Base-by-base conservation (phyloP, 2,113 vertebrate species). In the Zosterops hypoxanthus region DNA sequence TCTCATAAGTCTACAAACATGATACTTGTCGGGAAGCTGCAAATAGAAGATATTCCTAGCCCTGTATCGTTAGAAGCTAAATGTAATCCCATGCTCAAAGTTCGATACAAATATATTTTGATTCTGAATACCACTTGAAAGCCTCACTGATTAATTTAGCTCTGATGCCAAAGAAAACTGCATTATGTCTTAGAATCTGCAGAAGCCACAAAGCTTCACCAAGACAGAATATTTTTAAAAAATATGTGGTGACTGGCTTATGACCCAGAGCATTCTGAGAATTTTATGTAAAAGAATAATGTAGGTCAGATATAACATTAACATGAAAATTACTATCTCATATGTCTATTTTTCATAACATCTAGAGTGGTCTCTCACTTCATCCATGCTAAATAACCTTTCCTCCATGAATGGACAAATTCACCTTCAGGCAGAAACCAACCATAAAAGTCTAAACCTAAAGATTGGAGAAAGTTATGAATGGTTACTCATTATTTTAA, bases 401-500 rank as follows among this genome's bases (percentile, higher is more conserved):
- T 88, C 39, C 21, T 39, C 39, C 13, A 17, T 16, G 7, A 94
- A 85, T 42, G 29, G n/a, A 50, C 47, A 91, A 89, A 94, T 91
- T 94, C 84, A 92, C 70, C 89, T 89, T 82, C 46, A 85, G 59
- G 50, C 11, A 85, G 65, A 91, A 94, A 79, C 3, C 12, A 92
- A 57, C 12, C 16, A 39, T 36, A 65, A 73, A 88, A 94, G 19
- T 36, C 34, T 78, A 94, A 79, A 8, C 19, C 24, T 59, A 92
- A 95, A 95, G 46, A 12, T 12, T 76, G 61, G 15, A 79, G 11
- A 92, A 93, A 89, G 39, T 63, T 77, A 26, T 34, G 59, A 83
- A 52, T 0, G 3, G 10, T 52, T 69, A 63, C 76, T 91, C 73
- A 66, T 73, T 65, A 93, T 84, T 82, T 88, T 41, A 71, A 28